Percentiles rank a stretch among this genome's conserved stretches.
Conservation (phyloP, 2,888 invertebrate species). For the Biston stratarius region DNA sequence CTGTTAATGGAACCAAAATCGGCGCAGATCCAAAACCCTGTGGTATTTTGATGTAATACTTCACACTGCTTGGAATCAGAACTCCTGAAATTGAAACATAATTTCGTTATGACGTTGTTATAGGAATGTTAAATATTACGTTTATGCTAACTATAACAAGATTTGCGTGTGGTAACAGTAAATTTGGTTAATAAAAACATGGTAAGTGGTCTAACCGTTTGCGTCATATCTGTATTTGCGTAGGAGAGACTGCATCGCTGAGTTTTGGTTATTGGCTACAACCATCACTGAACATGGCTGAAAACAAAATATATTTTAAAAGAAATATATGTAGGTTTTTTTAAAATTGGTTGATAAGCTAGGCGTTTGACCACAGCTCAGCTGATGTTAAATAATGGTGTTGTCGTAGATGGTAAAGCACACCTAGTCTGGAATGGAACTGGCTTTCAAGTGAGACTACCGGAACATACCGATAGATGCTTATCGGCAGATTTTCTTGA, state of each 20-base stretch:
- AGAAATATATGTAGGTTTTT: background rate
- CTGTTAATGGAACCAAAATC: constrained; percentile 70
- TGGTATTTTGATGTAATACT: constrained; percentile 75
- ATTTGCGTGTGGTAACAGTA: constrained; percentile 16
- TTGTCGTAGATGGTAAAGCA: too few species aligned
- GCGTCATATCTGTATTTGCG: constrained; percentile 78
- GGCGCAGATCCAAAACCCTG: constrained; percentile 62
- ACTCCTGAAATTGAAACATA: constrained; percentile 58
- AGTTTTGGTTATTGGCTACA: constrained; percentile 71
- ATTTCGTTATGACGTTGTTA: background rate
- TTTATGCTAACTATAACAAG: constrained; percentile 6
- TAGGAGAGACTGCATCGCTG: constrained; percentile 71
- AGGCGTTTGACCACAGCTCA: too few species aligned
- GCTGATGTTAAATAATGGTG: too few species aligned
- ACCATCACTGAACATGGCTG: constrained; percentile 77
- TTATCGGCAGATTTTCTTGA: too few species aligned
- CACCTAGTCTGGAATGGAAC: too few species aligned
- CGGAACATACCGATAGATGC: too few species aligned
- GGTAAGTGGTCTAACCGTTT: constrained; percentile 62
- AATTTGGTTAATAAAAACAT: constrained; percentile 31
- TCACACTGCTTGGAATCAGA: constrained; percentile 77
- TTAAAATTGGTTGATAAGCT: too few species aligned
- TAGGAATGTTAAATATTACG: constrained; percentile 23
- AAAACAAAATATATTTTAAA: constrained; percentile 33
- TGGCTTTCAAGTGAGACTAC: too few species aligned